These are phyloP conservation scores for Luscinia megarhynchos DNA, from an alignment of 2,797 vertebrate species.

Conservation along the genomic window DNA sequence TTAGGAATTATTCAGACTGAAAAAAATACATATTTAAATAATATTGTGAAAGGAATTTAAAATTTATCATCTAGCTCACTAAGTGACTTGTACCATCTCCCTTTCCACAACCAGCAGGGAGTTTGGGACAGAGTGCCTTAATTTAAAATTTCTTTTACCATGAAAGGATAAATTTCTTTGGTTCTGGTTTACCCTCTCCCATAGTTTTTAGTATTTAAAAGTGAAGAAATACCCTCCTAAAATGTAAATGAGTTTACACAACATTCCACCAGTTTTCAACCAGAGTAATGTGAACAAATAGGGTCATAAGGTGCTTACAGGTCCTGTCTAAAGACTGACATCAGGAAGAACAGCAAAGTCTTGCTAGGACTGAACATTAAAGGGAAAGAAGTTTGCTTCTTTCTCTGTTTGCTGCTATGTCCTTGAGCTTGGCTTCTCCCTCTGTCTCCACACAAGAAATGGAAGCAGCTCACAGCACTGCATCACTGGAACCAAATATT, in stretches of 20 bases:
- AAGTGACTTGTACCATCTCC: constrained; percentile 40
- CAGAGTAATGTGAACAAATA: not conserved
- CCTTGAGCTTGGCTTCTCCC: not conserved
- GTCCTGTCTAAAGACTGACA: not conserved
- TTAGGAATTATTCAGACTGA: constrained; percentile 64
- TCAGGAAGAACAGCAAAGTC: not conserved
- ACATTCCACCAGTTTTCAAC: not conserved
- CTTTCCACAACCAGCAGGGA: constrained; percentile 37
- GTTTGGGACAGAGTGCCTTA: constrained; percentile 29
- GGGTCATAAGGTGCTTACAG: not conserved
- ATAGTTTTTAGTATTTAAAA: not conserved
- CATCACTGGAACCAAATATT: not conserved
- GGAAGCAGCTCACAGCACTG: not conserved
- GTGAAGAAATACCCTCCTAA: not conserved
- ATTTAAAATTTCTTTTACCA: constrained; percentile 62
- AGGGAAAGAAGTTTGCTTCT: not conserved
- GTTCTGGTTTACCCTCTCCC: not conserved
- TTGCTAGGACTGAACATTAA: not conserved
- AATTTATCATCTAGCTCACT: constrained; percentile 33
- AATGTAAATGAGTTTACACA: not conserved
- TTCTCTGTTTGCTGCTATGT: not conserved
- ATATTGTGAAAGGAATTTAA: constrained; percentile 60
- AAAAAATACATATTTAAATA: constrained; percentile 72
- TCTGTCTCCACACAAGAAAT: not conserved
- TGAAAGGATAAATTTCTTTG: constrained; percentile 16